phyloP scores from a whole-genome alignment of 2,888 invertebrate genomes.

The Quadroppia sp. region DNA sequence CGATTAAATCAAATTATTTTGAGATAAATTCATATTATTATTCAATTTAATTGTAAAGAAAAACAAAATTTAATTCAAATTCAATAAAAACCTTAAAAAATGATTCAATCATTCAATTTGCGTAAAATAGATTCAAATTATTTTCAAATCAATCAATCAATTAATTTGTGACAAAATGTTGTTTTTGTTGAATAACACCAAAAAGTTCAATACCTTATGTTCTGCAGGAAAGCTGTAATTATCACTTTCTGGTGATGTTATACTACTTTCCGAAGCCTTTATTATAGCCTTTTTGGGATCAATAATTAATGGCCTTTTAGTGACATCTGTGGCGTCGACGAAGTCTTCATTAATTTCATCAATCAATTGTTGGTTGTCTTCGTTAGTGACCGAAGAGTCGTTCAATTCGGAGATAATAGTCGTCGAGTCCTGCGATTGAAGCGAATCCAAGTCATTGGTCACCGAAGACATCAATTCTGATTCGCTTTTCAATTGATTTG shows the following conservation, averaged over 20 bases:
- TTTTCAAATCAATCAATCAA: too few species aligned
- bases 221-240: constrained; percentile 28
- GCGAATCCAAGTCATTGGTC: constrained; percentile 23
- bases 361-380: constrained; percentile 33
- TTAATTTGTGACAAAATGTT: too few species aligned
- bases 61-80: too few species aligned
- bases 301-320: constrained; percentile 36
- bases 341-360: constrained; percentile 20
- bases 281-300: constrained; percentile 13
- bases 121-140: too few species aligned
- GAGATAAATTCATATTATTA: too few species aligned
- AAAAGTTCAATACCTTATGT: constrained; percentile 3
- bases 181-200: too few species aligned
- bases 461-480: constrained; percentile 20
- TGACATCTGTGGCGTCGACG: constrained; percentile 22
- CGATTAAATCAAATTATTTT: too few species aligned
- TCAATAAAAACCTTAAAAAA: too few species aligned
- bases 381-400: constrained; percentile 13
- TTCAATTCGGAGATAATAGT: constrained; percentile 23
- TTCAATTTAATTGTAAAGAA: too few species aligned
- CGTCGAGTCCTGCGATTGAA: constrained; percentile 7
- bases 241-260: constrained; percentile 32
- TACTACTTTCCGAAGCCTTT: constrained; percentile 22
- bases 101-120: too few species aligned
- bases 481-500: constrained; percentile 32